A percentile compares a stretch with the other conserved stretches of the same genome.
phyloP scores from a whole-genome alignment of 2,888 invertebrate species.

The Drosophila engyochracea region DNA sequence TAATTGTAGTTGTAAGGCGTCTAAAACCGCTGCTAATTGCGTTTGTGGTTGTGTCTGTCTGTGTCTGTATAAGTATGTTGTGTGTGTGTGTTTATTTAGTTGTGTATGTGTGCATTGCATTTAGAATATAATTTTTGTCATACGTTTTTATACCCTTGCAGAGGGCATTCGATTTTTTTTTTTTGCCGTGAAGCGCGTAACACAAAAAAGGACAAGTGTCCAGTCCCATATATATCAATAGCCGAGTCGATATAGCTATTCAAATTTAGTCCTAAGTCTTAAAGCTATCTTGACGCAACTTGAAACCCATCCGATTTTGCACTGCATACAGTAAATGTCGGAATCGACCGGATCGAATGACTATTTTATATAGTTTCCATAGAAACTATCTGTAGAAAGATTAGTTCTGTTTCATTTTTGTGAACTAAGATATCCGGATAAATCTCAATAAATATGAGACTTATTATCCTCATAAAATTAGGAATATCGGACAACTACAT shows the following conservation, averaged over 20 bases:
- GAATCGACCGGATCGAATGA: not conserved
- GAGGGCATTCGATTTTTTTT: not conserved
- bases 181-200: not conserved
- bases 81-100: conserved; percentile 14
- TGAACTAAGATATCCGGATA: not conserved
- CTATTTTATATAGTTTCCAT: not conserved
- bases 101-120: conserved; percentile 57
- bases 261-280: not conserved
- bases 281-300: not conserved
- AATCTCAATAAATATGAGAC: not conserved
- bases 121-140: conserved; percentile 51
- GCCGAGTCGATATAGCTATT: not conserved
- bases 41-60: conserved; percentile 36
- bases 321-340: not conserved
- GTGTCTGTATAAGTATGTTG: conserved; percentile 16
- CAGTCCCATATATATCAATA: not conserved
- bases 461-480: not conserved
- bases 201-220: not conserved
- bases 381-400: not conserved
- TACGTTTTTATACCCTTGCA: conserved; percentile 8
- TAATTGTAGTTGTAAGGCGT: conserved; percentile 66
- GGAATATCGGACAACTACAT: not conserved
- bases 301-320: not conserved
- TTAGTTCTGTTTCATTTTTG: not conserved
- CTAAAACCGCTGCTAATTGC: conserved; percentile 77